Conservation (phyloP, 2,888 invertebrate species). For the Trisateles emortualis region DNA sequence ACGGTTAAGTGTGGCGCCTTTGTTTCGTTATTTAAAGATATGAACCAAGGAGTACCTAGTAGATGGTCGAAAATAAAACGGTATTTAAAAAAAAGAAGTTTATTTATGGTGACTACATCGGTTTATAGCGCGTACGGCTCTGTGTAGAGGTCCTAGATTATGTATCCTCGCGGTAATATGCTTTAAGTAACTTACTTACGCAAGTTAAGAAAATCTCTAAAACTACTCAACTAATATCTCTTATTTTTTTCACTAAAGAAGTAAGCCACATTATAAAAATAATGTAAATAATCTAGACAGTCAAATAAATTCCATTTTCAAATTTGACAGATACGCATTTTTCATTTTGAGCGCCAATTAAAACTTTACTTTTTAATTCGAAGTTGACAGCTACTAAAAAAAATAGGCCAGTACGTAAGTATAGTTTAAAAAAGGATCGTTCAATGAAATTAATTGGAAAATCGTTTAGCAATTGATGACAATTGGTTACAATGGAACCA, state of each 20-base stretch:
- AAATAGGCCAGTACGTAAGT: slow-evolving; percentile 49
- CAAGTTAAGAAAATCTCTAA: too few relatives aligned
- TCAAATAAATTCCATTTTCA: too few relatives aligned
- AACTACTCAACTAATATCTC: too few relatives aligned
- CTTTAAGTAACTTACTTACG: too few relatives aligned
- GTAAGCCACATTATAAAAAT: too few relatives aligned
- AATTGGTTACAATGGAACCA: slow-evolving; percentile 55
- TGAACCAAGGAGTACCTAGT: not conserved
- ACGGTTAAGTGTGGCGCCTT: slow-evolving; percentile 49
- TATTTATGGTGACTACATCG: slow-evolving; percentile 4
- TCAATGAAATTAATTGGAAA: slow-evolving; percentile 56
- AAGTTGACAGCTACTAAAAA: slow-evolving; percentile 18
- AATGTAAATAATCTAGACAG: too few relatives aligned
- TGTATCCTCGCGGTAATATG: too few relatives aligned
- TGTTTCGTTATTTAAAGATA: slow-evolving; percentile 27
- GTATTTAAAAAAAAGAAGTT: slow-evolving; percentile 1
- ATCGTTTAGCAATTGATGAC: slow-evolving; percentile 57
- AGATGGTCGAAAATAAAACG: slow-evolving; percentile 7
- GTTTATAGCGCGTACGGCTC: too few relatives aligned
- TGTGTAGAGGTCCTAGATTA: too few relatives aligned
- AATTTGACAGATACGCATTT: too few relatives aligned
- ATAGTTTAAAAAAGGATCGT: slow-evolving; percentile 42
- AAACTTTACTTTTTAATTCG: not conserved
- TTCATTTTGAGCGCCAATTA: not conserved
- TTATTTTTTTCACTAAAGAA: too few relatives aligned